Evolutionary conservation across 2,113 vertebrate genomes (phyloP).

Genomic region (Rhabdornis inornatus): DNA sequence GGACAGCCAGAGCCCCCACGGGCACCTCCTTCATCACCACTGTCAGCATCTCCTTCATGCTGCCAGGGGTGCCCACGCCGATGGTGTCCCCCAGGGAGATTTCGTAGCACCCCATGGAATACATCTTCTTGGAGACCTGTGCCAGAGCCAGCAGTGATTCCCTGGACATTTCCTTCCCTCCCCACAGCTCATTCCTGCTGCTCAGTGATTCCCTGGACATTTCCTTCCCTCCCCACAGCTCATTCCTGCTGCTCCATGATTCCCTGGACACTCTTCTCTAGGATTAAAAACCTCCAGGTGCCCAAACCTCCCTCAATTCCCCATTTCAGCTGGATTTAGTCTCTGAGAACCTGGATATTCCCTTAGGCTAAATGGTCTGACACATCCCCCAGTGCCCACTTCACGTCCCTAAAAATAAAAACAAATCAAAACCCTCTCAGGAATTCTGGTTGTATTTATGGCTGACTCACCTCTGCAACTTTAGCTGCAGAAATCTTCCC

Average conservation of each 20-base stretch:
- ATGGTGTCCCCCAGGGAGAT: conserved; percentile 96
- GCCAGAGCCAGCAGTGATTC: neutral
- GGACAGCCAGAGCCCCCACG: conserved; percentile 86
- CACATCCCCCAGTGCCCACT: neutral
- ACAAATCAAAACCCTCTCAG: neutral
- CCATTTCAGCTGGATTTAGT: neutral
- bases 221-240: neutral
- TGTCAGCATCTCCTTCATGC: conserved; percentile 88
- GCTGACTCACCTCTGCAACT: conserved; percentile 86
- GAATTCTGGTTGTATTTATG: neutral
- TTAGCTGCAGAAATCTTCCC: conserved; percentile 88
- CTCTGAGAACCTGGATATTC: neutral
- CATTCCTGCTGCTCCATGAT: rapidly evolving
- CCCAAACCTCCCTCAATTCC: neutral
- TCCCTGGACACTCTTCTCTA: neutral
- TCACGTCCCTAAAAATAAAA: neutral
- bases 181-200: neutral
- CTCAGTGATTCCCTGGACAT: neutral
- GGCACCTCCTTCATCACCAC: conserved; percentile 87
- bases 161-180: neutral
- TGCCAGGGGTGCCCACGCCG: conserved; percentile 89
- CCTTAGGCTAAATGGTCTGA: neutral
- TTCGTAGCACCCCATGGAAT: conserved; percentile 96
- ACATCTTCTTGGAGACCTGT: conserved; percentile 90
- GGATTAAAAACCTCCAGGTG: neutral